A percentile compares a stretch with the other conserved stretches of the same genome.
These are phyloP conservation scores for Isoperla grammatica DNA, from an alignment of 2,888 invertebrate species.

Conservation along the genomic window DNA sequence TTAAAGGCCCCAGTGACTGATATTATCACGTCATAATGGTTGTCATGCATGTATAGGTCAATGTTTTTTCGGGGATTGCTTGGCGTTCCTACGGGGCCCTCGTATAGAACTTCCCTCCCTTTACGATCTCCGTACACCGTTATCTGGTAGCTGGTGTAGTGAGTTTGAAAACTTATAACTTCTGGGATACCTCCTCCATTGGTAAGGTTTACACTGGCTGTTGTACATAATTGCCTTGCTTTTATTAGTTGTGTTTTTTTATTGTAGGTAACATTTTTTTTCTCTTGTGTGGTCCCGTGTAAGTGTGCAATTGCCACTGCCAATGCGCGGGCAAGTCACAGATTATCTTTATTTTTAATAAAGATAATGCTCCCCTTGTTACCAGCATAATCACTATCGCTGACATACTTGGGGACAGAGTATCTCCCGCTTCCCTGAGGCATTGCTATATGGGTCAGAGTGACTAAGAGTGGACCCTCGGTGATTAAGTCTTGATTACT, in stretches of 20 bases:
- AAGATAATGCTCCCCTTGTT: neutral
- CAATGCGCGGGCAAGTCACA: constrained; percentile 8
- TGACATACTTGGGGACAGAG: neutral
- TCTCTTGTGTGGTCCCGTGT: neutral
- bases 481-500: constrained; percentile 5
- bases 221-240: neutral
- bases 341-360: constrained; percentile 5
- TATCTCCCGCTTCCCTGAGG: neutral
- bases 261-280: neutral
- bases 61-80: too few species aligned
- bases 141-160: neutral
- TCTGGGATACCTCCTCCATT: constrained; percentile 8
- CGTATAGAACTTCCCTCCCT: too few species aligned
- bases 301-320: neutral
- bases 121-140: too few species aligned
- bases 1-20: neutral
- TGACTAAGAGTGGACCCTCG: neutral
- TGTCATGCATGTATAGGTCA: neutral
- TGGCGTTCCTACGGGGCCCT: too few species aligned
- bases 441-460: neutral
- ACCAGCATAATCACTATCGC: neutral
- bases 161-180: neutral
- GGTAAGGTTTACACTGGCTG: neutral
- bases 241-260: neutral
- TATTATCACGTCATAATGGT: neutral